Percentiles rank a stretch among this genome's conserved stretches.
Conservation (phyloP, 2,888 invertebrate species). For the Julus scandinavius region DNA sequence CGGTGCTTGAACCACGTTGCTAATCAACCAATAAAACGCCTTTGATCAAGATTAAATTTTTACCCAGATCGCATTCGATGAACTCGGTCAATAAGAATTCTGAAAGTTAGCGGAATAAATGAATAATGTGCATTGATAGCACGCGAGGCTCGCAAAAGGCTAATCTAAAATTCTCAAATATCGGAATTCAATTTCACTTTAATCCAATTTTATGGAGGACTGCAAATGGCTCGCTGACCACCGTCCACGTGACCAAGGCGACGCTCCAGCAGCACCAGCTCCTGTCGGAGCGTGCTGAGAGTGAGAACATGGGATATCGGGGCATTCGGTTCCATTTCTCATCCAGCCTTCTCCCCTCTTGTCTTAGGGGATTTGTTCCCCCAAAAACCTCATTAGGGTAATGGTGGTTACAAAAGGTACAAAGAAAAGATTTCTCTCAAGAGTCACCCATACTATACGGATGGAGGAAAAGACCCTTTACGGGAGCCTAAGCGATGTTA, state of each 20-base stretch:
- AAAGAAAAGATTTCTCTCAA: constrained; percentile 49
- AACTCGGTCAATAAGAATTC: neutral
- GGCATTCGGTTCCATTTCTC: constrained; percentile 3
- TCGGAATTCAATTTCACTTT: constrained; percentile 28
- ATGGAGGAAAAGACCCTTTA: constrained; percentile 39
- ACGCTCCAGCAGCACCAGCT: neutral
- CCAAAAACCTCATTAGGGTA: constrained; percentile 51
- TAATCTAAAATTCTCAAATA: constrained; percentile 39
- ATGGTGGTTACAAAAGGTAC: constrained; percentile 47
- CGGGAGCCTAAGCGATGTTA: constrained; percentile 38
- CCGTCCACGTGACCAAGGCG: neutral
- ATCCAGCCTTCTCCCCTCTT: neutral
- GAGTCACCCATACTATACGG: neutral
- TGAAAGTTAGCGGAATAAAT: neutral
- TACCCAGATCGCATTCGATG: neutral
- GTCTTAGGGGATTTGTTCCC: constrained; percentile 51
- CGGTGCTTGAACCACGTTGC: neutral
- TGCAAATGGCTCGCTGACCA: neutral
- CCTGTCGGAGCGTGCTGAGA: neutral
- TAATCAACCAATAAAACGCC: neutral
- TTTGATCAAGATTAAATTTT: neutral
- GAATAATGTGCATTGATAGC: neutral
- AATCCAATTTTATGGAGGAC: neutral
- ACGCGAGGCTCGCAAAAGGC: neutral
- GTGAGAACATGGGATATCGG: neutral